Base-by-base conservation (phyloP, 2,888 invertebrate genomes). In the Cosmorhoe ocellata region DNA sequence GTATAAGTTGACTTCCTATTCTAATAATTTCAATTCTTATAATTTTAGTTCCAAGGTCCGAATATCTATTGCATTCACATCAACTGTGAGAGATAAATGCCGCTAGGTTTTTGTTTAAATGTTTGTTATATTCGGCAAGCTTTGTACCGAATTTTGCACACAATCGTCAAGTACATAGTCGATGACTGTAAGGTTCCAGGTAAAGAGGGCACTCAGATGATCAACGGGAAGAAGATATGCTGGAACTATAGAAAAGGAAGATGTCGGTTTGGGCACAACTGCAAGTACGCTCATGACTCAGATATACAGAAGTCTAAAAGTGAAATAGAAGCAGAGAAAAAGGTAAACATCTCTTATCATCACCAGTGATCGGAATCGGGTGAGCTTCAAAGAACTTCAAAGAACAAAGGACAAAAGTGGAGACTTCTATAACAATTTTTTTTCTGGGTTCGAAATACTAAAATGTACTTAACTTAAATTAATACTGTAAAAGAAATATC, bases 231-330 rank as follows among this genome's bases (percentile, higher is more conserved):
- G 69, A 96, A 95, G 76, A 95, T 98, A 55, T 98, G 98, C 81
- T 98, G 97, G 96, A 98, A 97, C 83, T 97, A 97, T 76, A 91
- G 96, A 28, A 97, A 97, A 76, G 97, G 98, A 0, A 92, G 95
- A 24, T 98, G 98, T 77, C 92, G 96, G 41, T 97, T 97, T 83
- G 98, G 98, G 0, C 96, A 96, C 72, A 97, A 96, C 69, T 98
- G 98, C 79, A 96, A 95, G 65, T 98, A 94, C 81, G 97, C 97
- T 0, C 98, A 98, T 79, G 97, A 97, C 70, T 95, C 96, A 0
- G 97, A 97, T 76, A 86, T 97, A 56, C 94, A 94, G 72, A 92
- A 93, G 67, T 87, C 91, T 36, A 76, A 85, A 18, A 91, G 91
- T 42, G 92, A 93, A 68, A 75, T 93, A 24, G 91, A 92, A 61